phyloP scores from a whole-genome alignment of 1,140 invertebrate species.

The Nebria ingens region DNA sequence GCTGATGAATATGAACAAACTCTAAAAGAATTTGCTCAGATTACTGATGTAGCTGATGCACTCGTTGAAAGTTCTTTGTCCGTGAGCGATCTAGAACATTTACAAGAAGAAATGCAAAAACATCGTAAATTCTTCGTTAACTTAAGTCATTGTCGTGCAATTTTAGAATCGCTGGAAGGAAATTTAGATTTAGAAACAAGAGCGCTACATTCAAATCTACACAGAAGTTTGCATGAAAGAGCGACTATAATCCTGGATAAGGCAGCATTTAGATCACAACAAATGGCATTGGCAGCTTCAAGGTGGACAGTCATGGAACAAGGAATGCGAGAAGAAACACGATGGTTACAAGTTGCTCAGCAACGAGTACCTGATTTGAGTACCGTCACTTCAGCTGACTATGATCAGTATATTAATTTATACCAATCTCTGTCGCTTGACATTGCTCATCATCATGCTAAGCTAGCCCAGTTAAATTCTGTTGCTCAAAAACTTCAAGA shows the following conservation, averaged over 20 bases:
- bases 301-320: slow-evolving; percentile 71
- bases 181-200: slow-evolving; percentile 71
- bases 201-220: slow-evolving; percentile 58
- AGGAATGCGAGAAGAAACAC: slow-evolving; percentile 66
- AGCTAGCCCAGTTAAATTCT: slow-evolving; percentile 57
- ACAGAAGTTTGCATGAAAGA: slow-evolving; percentile 60
- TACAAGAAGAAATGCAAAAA: slow-evolving; percentile 80
- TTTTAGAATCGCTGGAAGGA: slow-evolving; percentile 72
- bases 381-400: slow-evolving; percentile 66
- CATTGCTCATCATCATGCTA: slow-evolving; percentile 64
- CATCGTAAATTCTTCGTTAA: slow-evolving; percentile 82
- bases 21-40: slow-evolving; percentile 71
- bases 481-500: slow-evolving; percentile 64
- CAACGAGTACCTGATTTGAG: slow-evolving; percentile 69
- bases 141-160: slow-evolving; percentile 70
- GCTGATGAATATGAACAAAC: slow-evolving; percentile 80
- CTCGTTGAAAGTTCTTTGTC: slow-evolving; percentile 62
- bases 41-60: slow-evolving; percentile 69
- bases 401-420: slow-evolving; percentile 71
- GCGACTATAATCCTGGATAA: slow-evolving; percentile 65
- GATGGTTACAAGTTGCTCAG: slow-evolving; percentile 69
- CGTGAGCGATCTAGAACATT: slow-evolving; percentile 59
- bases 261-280: slow-evolving; percentile 66
- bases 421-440: slow-evolving; percentile 69
- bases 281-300: slow-evolving; percentile 71